Evolutionary conservation across 2,888 invertebrate genomes (phyloP).

Genomic region (Apamea crenata): DNA sequence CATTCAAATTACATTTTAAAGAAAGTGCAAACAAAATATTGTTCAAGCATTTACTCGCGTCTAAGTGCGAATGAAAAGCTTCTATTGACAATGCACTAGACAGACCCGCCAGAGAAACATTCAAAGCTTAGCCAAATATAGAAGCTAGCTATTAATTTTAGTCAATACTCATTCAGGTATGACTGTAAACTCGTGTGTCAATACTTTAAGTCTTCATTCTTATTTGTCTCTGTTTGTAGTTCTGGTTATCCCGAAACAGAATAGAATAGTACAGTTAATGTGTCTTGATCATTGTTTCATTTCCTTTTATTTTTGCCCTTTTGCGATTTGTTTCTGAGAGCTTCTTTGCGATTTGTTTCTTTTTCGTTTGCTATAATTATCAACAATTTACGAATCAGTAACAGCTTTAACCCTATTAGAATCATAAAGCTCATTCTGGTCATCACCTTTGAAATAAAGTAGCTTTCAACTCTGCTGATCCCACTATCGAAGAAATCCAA

Average conservation of each 20-base stretch:
- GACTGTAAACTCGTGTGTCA: not conserved
- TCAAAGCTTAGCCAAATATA: conserved; percentile 35
- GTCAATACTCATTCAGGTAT: conserved; percentile 2
- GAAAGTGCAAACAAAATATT: conserved; percentile 52
- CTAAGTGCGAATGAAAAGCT: conserved; percentile 43
- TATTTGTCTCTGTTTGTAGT: not conserved
- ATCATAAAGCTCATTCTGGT: not conserved
- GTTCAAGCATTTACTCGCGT: conserved; percentile 33
- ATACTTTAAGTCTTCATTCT: conserved; percentile 8
- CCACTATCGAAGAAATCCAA: conserved; percentile 13
- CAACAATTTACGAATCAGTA: not conserved
- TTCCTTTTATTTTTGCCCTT: not conserved
- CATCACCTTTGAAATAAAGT: conserved; percentile 6
- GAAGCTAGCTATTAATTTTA: conserved; percentile 27
- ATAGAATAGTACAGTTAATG: not conserved
- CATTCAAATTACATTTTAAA: conserved; percentile 27
- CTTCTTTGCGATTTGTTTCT: not conserved
- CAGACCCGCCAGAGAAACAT: conserved; percentile 14
- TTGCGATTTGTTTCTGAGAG: not conserved
- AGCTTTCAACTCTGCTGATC: conserved; percentile 3
- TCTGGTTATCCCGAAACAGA: not conserved
- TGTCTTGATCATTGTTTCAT: not conserved
- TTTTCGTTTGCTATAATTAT: not conserved
- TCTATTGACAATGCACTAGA: conserved; percentile 50
- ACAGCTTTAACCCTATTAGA: not conserved